phyloP scores from a whole-genome alignment of 2,113 vertebrate genomes.

The Hepsetus odoe region DNA sequence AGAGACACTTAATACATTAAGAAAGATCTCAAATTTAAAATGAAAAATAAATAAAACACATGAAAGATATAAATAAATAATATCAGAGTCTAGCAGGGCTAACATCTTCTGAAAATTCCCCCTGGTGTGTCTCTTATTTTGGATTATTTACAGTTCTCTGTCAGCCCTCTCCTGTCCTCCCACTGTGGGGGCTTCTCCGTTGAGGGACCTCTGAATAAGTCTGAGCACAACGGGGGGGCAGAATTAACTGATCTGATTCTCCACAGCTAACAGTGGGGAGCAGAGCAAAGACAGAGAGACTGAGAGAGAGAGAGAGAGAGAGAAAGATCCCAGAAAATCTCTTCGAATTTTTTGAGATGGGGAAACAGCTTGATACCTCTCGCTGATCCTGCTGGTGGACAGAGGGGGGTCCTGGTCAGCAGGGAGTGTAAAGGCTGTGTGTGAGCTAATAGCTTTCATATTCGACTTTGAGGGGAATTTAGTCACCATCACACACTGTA shows the following conservation, averaged over 20 bases:
- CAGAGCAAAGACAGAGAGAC: not conserved
- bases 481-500: not conserved
- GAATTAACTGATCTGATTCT: not conserved
- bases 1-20: no score
- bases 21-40: no score
- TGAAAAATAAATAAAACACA: not conserved
- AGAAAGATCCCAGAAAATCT: not conserved
- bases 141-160: not conserved
- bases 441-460: not conserved
- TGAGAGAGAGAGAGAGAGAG: conserved; percentile 7
- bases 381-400: not conserved
- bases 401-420: not conserved
- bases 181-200: not conserved
- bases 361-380: not conserved
- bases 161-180: not conserved
- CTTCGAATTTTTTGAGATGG: not conserved
- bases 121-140: not conserved
- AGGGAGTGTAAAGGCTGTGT: not conserved
- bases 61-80: not conserved
- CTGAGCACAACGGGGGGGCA: not conserved
- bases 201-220: not conserved
- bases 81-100: not conserved
- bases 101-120: not conserved
- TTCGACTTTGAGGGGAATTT: not conserved
- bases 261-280: not conserved